Evolutionary conservation across 2,888 invertebrate species (phyloP).

Genomic region (Cristatella mucedo): DNA sequence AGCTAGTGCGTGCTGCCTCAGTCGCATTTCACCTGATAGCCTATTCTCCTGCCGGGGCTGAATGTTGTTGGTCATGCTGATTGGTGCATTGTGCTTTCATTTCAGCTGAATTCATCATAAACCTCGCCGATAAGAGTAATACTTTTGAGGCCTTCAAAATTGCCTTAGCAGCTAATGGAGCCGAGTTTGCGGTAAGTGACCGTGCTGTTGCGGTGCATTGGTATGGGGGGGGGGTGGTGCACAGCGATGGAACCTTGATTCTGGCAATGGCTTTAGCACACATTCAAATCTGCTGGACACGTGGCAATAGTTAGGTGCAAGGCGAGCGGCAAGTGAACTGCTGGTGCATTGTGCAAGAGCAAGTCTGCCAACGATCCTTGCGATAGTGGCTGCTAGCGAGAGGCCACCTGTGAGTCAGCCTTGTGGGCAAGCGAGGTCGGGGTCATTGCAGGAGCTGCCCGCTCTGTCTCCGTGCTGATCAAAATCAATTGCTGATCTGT

Average conservation of each 20-base stretch:
- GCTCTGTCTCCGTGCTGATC: background rate
- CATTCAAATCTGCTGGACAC: background rate
- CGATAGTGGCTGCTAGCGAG: too few species aligned
- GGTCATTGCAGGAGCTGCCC: background rate
- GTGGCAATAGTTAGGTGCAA: background rate
- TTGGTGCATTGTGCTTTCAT: conserved; percentile 22
- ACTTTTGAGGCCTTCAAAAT: conserved; percentile 73
- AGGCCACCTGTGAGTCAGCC: too few species aligned
- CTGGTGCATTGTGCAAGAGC: too few species aligned
- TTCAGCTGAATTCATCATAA: conserved; percentile 89
- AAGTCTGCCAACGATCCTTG: too few species aligned
- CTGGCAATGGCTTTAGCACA: background rate
- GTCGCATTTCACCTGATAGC: conserved; percentile 3
- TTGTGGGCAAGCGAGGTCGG: too few species aligned
- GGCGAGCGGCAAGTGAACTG: too few species aligned
- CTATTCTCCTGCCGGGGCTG: background rate
- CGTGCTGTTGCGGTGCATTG: background rate
- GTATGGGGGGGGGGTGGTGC: too few species aligned
- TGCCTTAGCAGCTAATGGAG: conserved; percentile 73
- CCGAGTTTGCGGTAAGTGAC: conserved; percentile 62
- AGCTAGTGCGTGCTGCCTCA: too few species aligned
- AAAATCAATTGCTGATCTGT: conserved; percentile 10
- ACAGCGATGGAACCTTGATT: background rate
- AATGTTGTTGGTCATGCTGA: background rate
- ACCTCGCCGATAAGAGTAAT: conserved; percentile 70